Conservation (phyloP, 2,888 invertebrate genomes). For the Keiferia lycopersicella region DNA sequence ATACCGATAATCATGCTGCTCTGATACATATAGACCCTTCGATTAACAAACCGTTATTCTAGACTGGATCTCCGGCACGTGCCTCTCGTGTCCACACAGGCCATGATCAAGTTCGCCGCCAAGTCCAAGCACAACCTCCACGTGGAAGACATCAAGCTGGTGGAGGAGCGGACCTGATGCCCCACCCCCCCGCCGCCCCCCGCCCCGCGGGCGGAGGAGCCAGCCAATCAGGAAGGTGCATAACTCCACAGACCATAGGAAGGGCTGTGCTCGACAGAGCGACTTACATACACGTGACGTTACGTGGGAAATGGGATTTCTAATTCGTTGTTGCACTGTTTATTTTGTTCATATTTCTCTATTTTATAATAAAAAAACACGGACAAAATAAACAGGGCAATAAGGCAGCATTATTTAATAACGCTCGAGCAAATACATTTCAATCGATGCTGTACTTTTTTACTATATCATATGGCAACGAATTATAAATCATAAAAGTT, state of each 20-base stretch:
- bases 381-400: too few relatives aligned
- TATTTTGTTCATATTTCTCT: too few relatives aligned
- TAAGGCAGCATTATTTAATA: too few relatives aligned
- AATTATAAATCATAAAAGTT: too few relatives aligned
- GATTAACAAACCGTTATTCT: constrained; percentile 35
- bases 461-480: too few relatives aligned
- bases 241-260: constrained; percentile 27
- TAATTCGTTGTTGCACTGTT: too few relatives aligned
- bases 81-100: constrained; percentile 89
- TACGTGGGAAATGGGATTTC: constrained; percentile 19
- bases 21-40: too few relatives aligned
- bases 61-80: constrained; percentile 90
- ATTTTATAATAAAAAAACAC: too few relatives aligned
- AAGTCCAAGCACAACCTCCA: constrained; percentile 90
- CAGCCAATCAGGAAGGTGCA: too few relatives aligned
- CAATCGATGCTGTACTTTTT: too few relatives aligned
- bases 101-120: constrained; percentile 91
- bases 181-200: neutral
- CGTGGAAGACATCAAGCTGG: constrained; percentile 89
- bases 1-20: constrained; percentile 82
- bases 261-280: too few relatives aligned
- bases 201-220: constrained; percentile 7
- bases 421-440: too few relatives aligned
- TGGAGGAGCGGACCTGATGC: constrained; percentile 82
- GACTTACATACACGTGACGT: constrained; percentile 20